Evolutionary conservation across 2,888 invertebrate species (phyloP), one percentile per base, ranked within the genome.

Genomic region (Blastobasis adustella): DNA sequence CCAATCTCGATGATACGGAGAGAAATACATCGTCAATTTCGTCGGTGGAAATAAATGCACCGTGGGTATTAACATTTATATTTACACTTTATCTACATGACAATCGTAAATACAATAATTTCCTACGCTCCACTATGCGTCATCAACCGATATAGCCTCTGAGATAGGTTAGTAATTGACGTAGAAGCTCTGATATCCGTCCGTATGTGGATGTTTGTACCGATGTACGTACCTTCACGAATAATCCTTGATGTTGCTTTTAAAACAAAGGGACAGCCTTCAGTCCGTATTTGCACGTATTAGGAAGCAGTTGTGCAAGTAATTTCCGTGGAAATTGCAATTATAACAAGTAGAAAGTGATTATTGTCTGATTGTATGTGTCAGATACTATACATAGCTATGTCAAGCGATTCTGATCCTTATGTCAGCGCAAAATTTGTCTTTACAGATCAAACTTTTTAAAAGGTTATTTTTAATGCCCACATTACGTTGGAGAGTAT

Each of bases 1-100:
- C 60, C 59, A 65, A 59, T 58, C 63, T 65, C 54, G 61, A 80
- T 75, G 69, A 67, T 73, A 68, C 58, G 63, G 58, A 52, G 58
- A 7, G 58, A 62, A 65, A 66, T 63, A 59, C 55, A 59, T 62
- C 59, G 63, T 59, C 58, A 58, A 67, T 67, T 69, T 64, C 60
- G 61, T 65, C 67, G 61, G 69, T 68, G 62, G 69, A 67, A 65
- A 70, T 84, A 79, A 73, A 85, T 83, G 85, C 76, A 84, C 73
- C 70, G 85, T 85, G 76, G 65, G 83, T 81, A 75, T 73, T 69
- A 59, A 54, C 58, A 46, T 52, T 62, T 57, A 58, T 58, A 67
- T 56, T 46, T 53, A 54, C 46, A 23, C 49, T 41, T 49, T 52
- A 45, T 46, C 36, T 37, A 50, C 46, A 37, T 42, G 5, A 23